Evolutionary conservation across 1,140 invertebrate genomes (phyloP), one percentile per base, ranked within the genome.

Genomic region (Hylaeus anthracinus): DNA sequence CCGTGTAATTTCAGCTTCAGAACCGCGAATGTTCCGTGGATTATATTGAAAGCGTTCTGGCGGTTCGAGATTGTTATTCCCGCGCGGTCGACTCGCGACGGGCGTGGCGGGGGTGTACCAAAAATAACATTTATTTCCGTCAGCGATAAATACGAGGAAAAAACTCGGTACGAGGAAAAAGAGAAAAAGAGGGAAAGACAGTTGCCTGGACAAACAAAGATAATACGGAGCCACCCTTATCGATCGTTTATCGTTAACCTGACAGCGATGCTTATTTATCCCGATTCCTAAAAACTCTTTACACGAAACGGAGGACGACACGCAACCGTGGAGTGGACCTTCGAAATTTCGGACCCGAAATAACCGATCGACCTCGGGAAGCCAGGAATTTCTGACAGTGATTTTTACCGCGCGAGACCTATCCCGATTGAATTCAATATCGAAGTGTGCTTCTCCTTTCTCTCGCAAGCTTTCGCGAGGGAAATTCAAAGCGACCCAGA

Each of bases 171-270:
- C 10, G 12, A 2, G 6, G 43, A 1, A 41, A 26, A 55, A 14
- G 8, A 9, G n/a, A n/a, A 61, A 45, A 61, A n/a, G 51, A n/a
- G 26, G 63, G 10, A 48, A 51, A 45, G 72, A 66, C 15, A 74
- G 39, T 65, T 39, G 53, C 26, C 41, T 75, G 79, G 53, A 69
- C n/a, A 75, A 80, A 80, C 64, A 80, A 37, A 80, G 64, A 80
- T 80, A 80, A 75, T 43, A 48, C n/a, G 8, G 6, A 37, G 6
- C 4, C 2, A 43, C 3, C 10, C 6, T 79, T 73, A 79, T 79
- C 14, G 70, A 73, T 73, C 61, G 61, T 9, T 41, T 56, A 26
- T 64, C 41, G 70, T 65, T 66, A 56, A 58, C 64, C 64, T n/a
- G 41, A 61, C 12, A 39, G 5, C 14, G 15, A n/a, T 41, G 37